Evolutionary conservation across 2,888 invertebrate species (phyloP).

Genomic region (Hecatera dysodea): DNA sequence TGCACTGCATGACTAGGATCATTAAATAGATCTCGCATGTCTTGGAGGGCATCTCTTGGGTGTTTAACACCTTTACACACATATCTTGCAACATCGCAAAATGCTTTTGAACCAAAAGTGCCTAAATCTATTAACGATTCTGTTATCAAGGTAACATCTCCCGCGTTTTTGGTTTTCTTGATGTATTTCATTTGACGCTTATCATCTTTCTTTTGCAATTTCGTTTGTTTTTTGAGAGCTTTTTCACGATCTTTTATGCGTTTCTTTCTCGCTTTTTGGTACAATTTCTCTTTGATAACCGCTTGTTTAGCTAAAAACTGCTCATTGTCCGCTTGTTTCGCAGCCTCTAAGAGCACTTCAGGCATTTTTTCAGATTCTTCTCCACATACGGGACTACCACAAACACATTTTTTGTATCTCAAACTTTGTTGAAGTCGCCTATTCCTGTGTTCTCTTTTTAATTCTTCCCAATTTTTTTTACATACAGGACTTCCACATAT

Average conservation of each 20-base stretch:
- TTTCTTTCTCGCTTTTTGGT: background rate
- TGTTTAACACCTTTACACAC: conserved; percentile 1
- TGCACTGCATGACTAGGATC: background rate
- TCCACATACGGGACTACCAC: conserved; percentile 1
- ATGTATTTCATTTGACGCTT: conserved; percentile 26
- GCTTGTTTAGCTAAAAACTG: background rate
- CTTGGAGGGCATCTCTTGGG: conserved; percentile 25
- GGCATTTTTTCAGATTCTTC: conserved; percentile 7
- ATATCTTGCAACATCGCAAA: conserved; percentile 10
- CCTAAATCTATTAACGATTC: conserved; percentile 54
- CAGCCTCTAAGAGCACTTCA: background rate
- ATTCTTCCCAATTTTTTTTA: background rate
- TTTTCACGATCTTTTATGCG: conserved; percentile 5
- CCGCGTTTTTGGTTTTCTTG: background rate
- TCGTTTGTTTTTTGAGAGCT: background rate
- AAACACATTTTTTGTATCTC: background rate
- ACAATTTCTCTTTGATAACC: background rate
- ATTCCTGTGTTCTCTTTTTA: background rate
- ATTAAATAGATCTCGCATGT: background rate
- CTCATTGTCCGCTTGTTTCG: background rate
- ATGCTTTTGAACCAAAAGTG: conserved; percentile 33
- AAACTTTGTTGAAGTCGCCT: background rate
- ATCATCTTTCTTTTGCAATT: conserved; percentile 15
- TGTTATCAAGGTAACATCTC: conserved; percentile 7
- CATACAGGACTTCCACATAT: background rate